Evolutionary conservation across 2,888 invertebrate species (phyloP).

Genomic region (Hedya salicella): DNA sequence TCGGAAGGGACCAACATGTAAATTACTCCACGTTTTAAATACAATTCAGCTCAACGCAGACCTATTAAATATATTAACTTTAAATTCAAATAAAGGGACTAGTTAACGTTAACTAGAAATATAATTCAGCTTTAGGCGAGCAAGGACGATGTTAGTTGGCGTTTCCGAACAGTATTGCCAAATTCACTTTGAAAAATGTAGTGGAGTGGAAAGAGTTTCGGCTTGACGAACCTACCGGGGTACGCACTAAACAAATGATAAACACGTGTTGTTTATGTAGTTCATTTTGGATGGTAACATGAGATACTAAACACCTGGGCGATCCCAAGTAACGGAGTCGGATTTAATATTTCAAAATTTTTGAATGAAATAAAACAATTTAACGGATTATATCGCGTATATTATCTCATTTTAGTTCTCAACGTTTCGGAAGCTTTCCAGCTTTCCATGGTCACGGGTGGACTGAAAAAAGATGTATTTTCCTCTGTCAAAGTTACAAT

Average conservation of each 20-base stretch:
- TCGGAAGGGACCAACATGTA: slow-evolving; percentile 16
- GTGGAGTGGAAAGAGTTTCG: slow-evolving; percentile 6
- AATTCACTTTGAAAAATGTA: background rate
- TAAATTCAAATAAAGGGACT: slow-evolving; percentile 17
- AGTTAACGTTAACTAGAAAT: background rate
- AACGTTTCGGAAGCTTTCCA: no score
- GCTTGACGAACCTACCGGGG: background rate
- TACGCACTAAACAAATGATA: background rate
- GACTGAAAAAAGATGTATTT: no score
- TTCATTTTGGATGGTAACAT: no score
- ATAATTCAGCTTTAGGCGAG: background rate
- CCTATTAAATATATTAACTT: slow-evolving; percentile 27
- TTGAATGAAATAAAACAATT: no score
- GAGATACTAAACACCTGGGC: no score
- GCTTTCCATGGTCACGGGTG: no score
- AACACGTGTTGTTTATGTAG: background rate
- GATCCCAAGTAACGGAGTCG: no score
- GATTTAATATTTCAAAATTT: no score
- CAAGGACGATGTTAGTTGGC: slow-evolving; percentile 7
- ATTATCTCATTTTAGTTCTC: no score
- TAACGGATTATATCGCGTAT: no score
- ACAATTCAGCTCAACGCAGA: slow-evolving; percentile 15
- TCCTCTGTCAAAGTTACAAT: no score
- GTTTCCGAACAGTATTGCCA: background rate
- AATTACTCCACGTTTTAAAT: slow-evolving; percentile 17